Base-by-base conservation (phyloP, 2,797 vertebrate species). In the Ibycter americanus region DNA sequence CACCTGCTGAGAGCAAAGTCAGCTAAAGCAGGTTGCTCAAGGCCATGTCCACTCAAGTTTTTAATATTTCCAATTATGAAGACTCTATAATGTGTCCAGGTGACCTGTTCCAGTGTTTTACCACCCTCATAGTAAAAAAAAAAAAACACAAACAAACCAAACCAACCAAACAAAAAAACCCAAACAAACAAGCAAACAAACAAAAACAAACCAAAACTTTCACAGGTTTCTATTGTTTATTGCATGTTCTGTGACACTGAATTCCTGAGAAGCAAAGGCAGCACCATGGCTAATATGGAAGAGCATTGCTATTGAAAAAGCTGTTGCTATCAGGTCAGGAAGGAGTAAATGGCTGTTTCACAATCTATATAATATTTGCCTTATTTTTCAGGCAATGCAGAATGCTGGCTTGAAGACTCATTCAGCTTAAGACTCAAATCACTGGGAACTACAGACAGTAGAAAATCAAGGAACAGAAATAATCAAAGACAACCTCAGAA, bases 51-150 rank as follows among this genome's bases (percentile, higher is more conserved):
- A 31, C 12, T 58, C 34, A 40, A 11, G 2, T 67, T 32, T 72
- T 71, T 52, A 42, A 23, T 62, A n/a, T 77, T 32, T 84, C 34
- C 4, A 11, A 25, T 21, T 14, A 34, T 55, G 31, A 55, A 62
- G 44, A 25, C 11, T n/a, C 32, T 40, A 46, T 36, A n/a, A 56
- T 3, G 2, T 1, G 1, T n/a, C 22, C 8, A 7, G 12, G 18
- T 42, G 40, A 72, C 13, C 11, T 59, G 14, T 83, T 59, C 32
- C 25, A 54, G 25, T 49, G 19, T 36, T 72, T 94, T 26, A 36
- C 16, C 6, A 40, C 6, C 1, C 5, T 87, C 12, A n/a, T 3
- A 40, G 7, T 23, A 18, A 59, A 22, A 63, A 54, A 18, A 17
- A 29, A 34, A 12, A 17, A 16, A 40, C 40, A 40, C 40, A 6